phyloP scores from a whole-genome alignment of 2,797 vertebrate genomes.

The Adelosebastes latens region DNA sequence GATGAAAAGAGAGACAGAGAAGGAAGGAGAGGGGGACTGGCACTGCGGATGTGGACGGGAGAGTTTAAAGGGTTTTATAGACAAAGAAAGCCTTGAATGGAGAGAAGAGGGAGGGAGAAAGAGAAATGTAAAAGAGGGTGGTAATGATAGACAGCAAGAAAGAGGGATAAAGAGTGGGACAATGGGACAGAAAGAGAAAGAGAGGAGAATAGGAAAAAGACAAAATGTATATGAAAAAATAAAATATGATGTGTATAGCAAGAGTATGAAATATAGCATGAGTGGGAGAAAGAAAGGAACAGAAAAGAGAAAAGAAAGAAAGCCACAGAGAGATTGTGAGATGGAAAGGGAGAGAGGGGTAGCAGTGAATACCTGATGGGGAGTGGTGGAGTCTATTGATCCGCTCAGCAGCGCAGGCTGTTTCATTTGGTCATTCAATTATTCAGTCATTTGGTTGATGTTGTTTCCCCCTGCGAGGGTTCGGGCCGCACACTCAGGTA shows the following conservation, averaged over 20 bases:
- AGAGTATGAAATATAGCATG: not conserved
- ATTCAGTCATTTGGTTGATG: constrained; percentile 76
- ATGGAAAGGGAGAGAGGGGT: constrained; percentile 14
- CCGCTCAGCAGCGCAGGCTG: constrained; percentile 55
- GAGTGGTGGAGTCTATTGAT: constrained; percentile 70
- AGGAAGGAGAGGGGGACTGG: not conserved
- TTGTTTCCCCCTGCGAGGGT: constrained; percentile 59
- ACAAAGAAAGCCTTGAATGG: not conserved
- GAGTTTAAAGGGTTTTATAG: constrained; percentile 10
- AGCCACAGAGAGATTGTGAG: constrained; percentile 25
- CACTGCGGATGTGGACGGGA: constrained; percentile 1
- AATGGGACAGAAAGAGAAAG: not conserved
- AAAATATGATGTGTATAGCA: not conserved
- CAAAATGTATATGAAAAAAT: not conserved
- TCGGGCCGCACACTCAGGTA: constrained; percentile 30
- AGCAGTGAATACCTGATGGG: constrained; percentile 55
- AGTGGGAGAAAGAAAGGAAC: not conserved
- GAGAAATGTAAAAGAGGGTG: not conserved
- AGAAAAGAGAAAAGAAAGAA: not conserved
- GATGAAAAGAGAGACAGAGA: constrained; percentile 10
- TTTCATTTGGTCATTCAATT: constrained; percentile 80
- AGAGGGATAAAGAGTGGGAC: not conserved
- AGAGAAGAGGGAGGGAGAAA: not conserved
- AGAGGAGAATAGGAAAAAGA: not conserved
- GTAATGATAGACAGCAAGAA: not conserved